A percentile compares a stretch with the other conserved stretches of the same genome.
phyloP scores from a whole-genome alignment of 2,113 vertebrate genomes.

The Stigmatopora nigra region DNA sequence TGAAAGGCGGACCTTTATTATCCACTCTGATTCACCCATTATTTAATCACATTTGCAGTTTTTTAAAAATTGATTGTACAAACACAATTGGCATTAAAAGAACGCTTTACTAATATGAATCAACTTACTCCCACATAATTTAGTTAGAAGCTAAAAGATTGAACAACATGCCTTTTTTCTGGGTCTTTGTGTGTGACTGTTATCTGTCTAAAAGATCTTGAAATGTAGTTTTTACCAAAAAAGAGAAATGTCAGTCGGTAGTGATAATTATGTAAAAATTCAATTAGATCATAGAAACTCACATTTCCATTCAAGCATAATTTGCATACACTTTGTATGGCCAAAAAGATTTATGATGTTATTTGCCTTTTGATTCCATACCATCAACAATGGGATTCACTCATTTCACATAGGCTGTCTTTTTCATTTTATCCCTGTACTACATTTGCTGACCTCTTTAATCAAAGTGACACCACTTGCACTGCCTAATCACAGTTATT shows the following conservation, averaged over 20 bases:
- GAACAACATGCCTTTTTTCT: background rate
- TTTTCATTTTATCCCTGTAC: constrained; percentile 24
- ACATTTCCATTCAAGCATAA: constrained; percentile 27
- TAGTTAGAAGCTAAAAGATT: background rate
- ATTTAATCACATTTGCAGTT: constrained; percentile 27
- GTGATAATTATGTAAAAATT: background rate
- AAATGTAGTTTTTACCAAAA: background rate
- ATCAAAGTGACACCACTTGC: constrained; percentile 33
- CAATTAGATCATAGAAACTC: background rate
- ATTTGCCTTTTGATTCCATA: constrained; percentile 30
- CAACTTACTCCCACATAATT: background rate
- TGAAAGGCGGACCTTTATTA: constrained; percentile 31
- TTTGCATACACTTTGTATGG: constrained; percentile 17
- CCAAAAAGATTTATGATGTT: constrained; percentile 40
- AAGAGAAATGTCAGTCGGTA: too few relatives aligned
- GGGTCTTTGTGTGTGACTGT: background rate
- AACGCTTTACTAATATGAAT: background rate
- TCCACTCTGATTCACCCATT: constrained; percentile 33
- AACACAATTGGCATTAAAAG: background rate
- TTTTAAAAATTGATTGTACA: constrained; percentile 11
- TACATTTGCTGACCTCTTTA: constrained; percentile 19
- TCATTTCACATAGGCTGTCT: constrained; percentile 1
- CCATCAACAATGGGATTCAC: constrained; percentile 17
- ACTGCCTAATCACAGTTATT: constrained; percentile 54
- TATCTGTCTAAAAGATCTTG: background rate